These are phyloP conservation scores for Passer domesticus DNA, from an alignment of 2,113 vertebrate species.

Conservation along the genomic window DNA sequence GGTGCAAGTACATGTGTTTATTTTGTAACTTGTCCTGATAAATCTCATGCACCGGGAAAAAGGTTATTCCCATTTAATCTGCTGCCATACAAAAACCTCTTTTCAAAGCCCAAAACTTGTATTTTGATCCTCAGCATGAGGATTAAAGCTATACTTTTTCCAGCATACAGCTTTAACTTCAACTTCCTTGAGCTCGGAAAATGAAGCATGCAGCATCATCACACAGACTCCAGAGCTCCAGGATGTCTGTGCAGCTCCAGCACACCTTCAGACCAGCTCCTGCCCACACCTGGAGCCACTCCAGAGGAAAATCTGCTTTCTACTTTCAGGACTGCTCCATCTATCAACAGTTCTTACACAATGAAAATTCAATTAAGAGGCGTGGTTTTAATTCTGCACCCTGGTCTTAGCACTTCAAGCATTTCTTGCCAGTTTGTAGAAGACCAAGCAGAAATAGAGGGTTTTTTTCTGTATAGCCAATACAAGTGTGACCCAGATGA, in stretches of 20 bases:
- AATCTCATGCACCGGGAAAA: neutral
- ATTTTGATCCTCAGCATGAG: neutral
- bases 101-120: neutral
- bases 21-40: neutral
- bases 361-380: too few species aligned
- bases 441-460: neutral
- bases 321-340: neutral
- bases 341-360: neutral
- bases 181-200: neutral
- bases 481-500: neutral
- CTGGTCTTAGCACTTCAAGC: neutral
- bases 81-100: neutral
- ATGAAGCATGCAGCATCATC: rapidly evolving
- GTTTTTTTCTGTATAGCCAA: neutral
- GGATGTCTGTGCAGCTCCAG: too few species aligned
- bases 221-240: rapidly evolving
- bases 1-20: neutral
- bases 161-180: neutral
- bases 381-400: neutral
- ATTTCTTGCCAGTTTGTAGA: neutral
- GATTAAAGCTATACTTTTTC: neutral
- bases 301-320: neutral
- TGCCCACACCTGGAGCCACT: neutral
- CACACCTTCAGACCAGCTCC: neutral
- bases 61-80: neutral